These are phyloP conservation scores for Stegodyphus mimosarum DNA, from an alignment of 1,140 invertebrate genomes.

Conservation along the genomic window DNA sequence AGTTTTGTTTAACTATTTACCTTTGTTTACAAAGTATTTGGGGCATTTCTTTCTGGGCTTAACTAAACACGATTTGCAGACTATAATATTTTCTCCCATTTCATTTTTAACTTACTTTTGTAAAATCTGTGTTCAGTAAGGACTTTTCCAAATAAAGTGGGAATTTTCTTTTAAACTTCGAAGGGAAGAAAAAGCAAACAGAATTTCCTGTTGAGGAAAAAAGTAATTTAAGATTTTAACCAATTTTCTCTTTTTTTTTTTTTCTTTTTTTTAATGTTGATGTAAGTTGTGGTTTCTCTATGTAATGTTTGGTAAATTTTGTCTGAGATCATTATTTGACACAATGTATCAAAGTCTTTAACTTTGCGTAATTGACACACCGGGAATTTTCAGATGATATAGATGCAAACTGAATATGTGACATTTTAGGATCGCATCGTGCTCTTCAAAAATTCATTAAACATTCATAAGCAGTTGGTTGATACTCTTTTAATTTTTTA, in stretches of 20 bases:
- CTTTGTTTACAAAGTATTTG: background rate
- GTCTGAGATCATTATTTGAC: background rate
- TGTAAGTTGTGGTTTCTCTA: background rate
- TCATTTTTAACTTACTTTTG: too few relatives aligned
- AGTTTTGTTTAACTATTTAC: background rate
- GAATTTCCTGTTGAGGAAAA: too few relatives aligned
- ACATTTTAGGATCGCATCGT: background rate
- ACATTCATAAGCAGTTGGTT: background rate
- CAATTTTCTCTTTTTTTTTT: background rate
- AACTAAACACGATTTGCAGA: too few relatives aligned
- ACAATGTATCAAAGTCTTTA: background rate
- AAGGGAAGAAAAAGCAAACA: too few relatives aligned
- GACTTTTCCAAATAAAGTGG: too few relatives aligned
- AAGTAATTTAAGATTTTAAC: background rate
- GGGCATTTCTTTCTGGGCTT: too few relatives aligned
- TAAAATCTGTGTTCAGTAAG: too few relatives aligned
- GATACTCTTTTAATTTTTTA: background rate
- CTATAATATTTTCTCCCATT: too few relatives aligned
- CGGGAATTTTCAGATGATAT: background rate
- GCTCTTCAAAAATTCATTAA: background rate
- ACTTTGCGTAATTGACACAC: background rate
- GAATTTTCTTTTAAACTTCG: too few relatives aligned
- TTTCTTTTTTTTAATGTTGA: background rate
- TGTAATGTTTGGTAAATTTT: background rate
- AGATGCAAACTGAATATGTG: background rate